Conservation (phyloP, 2,888 invertebrate genomes). For the Orchesellides sinensis region DNA sequence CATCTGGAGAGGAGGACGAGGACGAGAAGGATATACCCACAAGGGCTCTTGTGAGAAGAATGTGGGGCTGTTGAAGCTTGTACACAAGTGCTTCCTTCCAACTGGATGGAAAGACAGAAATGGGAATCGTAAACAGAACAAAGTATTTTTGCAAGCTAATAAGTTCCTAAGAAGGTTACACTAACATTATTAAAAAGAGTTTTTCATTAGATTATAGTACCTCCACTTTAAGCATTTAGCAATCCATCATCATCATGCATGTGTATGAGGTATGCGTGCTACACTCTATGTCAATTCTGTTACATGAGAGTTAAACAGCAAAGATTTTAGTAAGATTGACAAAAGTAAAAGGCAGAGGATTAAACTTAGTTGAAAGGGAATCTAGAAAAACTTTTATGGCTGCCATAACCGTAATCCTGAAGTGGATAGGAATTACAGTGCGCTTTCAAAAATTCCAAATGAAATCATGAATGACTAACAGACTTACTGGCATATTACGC, state of each 20-base stretch:
- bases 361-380: neutral
- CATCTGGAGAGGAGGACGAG: neutral
- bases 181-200: too few species aligned
- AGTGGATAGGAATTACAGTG: conserved; percentile 18
- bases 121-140: conserved; percentile 3
- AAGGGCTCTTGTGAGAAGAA: conserved; percentile 5
- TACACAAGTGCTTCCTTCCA: too few species aligned
- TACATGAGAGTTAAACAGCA: too few species aligned
- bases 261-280: too few species aligned
- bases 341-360: too few species aligned
- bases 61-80: too few species aligned
- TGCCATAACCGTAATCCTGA: conserved; percentile 14
- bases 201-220: too few species aligned
- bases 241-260: too few species aligned
- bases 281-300: too few species aligned
- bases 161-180: neutral
- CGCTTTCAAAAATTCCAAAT: conserved; percentile 26
- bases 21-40: neutral
- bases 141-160: neutral
- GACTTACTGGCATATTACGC: neutral
- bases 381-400: conserved; percentile 1
- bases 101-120: neutral
- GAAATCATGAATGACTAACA: conserved; percentile 21
- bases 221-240: too few species aligned
- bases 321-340: too few species aligned